Evolutionary conservation across 2,113 vertebrate genomes (phyloP).

Genomic region (Elgaria multicarinata): DNA sequence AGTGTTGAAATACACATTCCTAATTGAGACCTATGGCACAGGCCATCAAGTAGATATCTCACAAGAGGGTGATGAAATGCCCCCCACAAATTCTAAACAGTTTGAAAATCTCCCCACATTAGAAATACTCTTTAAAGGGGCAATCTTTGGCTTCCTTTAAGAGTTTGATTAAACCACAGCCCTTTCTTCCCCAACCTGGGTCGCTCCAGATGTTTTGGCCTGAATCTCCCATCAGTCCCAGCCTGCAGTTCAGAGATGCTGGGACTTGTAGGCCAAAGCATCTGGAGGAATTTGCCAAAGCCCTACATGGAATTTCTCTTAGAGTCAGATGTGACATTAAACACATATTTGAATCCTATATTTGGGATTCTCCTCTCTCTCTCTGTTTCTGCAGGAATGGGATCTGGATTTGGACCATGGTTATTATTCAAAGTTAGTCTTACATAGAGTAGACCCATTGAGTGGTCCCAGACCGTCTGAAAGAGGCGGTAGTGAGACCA

Average conservation of each 20-base stretch:
- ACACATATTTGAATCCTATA: too few species aligned
- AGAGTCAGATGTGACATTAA: neutral
- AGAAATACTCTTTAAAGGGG: fast-evolving
- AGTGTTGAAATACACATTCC: neutral
- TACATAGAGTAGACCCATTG: too few species aligned
- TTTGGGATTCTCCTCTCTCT: too few species aligned
- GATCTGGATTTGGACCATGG: neutral
- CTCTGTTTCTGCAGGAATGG: neutral
- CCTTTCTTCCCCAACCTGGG: neutral
- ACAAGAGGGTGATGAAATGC: neutral
- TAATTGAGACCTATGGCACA: too few species aligned
- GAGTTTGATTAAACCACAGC: neutral
- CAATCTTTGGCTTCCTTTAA: neutral
- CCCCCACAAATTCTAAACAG: too few species aligned
- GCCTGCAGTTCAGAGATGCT: neutral
- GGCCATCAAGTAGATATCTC: neutral
- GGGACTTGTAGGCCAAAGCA: too few species aligned
- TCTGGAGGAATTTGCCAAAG: too few species aligned
- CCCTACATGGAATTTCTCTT: too few species aligned
- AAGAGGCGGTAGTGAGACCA: too few species aligned
- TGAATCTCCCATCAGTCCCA: neutral
- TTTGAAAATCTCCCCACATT: neutral
- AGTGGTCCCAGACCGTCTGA: too few species aligned
- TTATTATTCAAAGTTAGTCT: too few species aligned
- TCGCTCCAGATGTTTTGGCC: neutral